Evolutionary conservation across 2,888 invertebrate genomes (phyloP).

Genomic region (Agrypnus murinus): DNA sequence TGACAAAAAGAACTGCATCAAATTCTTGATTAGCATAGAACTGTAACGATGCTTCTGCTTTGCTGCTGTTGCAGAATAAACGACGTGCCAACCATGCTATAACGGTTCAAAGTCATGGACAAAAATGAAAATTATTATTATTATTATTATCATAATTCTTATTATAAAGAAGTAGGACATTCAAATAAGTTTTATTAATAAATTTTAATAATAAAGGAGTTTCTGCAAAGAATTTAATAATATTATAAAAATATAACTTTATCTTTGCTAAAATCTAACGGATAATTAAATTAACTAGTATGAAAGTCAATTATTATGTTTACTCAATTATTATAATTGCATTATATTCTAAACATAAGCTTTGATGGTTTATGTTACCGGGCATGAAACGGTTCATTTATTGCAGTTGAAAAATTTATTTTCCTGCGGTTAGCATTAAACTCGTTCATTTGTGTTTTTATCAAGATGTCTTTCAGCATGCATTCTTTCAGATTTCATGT

Average conservation of each 20-base stretch:
- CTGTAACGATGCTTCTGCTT: constrained; percentile 9
- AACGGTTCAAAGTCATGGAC: constrained; percentile 18
- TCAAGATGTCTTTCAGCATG: neutral
- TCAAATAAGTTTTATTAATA: constrained; percentile 22
- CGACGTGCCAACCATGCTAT: constrained; percentile 19
- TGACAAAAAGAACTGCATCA: constrained; percentile 27
- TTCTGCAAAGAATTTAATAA: constrained; percentile 6
- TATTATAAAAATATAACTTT: neutral
- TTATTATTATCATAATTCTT: neutral
- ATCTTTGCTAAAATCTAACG: constrained; percentile 6
- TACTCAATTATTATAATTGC: neutral
- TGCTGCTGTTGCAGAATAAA: constrained; percentile 7
- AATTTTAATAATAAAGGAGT: constrained; percentile 11
- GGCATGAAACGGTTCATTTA: constrained; percentile 7
- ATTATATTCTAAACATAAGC: too few species aligned
- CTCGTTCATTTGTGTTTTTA: constrained; percentile 10
- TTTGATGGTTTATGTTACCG: too few species aligned
- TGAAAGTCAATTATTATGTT: neutral
- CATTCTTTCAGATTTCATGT: too few species aligned
- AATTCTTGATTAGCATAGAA: constrained; percentile 32
- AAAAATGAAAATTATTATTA: constrained; percentile 22
- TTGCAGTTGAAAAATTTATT: neutral
- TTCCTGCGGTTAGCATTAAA: neutral
- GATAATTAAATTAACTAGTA: constrained; percentile 3
- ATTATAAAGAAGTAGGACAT: constrained; percentile 10